phyloP scores from a whole-genome alignment of 2,888 invertebrate genomes.

The Timema cristinae region DNA sequence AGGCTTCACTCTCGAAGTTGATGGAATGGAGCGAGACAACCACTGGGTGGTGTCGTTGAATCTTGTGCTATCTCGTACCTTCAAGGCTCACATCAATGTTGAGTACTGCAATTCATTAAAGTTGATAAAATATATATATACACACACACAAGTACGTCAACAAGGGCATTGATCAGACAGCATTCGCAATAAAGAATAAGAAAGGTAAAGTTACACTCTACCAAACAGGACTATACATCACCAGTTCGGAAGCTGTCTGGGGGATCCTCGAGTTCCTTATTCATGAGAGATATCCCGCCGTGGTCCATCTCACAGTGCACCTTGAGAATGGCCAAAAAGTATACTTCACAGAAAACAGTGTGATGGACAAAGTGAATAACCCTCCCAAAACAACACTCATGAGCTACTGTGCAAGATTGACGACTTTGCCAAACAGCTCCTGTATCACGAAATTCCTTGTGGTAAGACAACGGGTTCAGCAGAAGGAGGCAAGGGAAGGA shows the following conservation, averaged over 20 bases:
- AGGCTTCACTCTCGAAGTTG: not conserved
- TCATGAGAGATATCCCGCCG: slow-evolving; percentile 37
- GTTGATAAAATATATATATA: not conserved
- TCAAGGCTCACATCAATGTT: not conserved
- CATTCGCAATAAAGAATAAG: slow-evolving; percentile 31
- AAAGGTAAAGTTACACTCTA: slow-evolving; percentile 39
- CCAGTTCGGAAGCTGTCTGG: slow-evolving; percentile 38
- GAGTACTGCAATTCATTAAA: not conserved
- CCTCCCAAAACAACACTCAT: slow-evolving; percentile 32
- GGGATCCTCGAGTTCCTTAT: slow-evolving; percentile 37
- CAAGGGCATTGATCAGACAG: slow-evolving; percentile 29
- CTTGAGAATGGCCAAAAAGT: slow-evolving; percentile 38
- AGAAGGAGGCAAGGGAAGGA: not conserved
- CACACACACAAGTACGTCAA: not conserved
- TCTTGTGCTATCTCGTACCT: not conserved
- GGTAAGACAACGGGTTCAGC: slow-evolving; percentile 20
- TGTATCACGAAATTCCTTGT: slow-evolving; percentile 24
- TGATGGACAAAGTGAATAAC: slow-evolving; percentile 32
- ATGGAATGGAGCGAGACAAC: slow-evolving; percentile 26
- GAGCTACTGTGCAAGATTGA: slow-evolving; percentile 34
- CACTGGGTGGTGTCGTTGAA: slow-evolving; percentile 28
- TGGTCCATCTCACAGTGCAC: slow-evolving; percentile 38
- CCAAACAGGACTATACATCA: slow-evolving; percentile 35
- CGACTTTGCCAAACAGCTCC: slow-evolving; percentile 32
- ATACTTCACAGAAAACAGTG: slow-evolving; percentile 40